Evolutionary conservation across 2,113 vertebrate species (phyloP).

Genomic region (Paratilapia polleni): DNA sequence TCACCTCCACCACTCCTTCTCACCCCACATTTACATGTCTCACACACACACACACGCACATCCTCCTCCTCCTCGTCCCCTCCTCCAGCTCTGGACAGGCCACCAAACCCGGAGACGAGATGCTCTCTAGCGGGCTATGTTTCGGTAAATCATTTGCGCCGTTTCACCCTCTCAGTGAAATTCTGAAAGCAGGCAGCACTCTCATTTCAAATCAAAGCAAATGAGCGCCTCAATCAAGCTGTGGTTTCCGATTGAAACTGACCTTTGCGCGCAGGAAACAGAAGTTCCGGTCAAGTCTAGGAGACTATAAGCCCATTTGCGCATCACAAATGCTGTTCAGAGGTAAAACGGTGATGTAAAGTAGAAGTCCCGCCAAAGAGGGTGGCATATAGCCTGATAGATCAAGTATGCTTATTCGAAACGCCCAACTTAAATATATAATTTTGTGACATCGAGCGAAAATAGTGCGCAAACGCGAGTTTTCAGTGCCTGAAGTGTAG

Average conservation of each 20-base stretch:
- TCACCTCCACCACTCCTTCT: slow-evolving; percentile 10
- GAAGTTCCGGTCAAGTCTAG: slow-evolving; percentile 41
- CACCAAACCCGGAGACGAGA: slow-evolving; percentile 31
- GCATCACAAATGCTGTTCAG: not conserved
- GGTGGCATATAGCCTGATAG: not conserved
- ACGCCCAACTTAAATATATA: not conserved
- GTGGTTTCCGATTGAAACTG: slow-evolving; percentile 44
- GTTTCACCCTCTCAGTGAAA: not conserved
- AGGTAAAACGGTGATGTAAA: not conserved
- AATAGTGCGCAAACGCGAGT: not conserved
- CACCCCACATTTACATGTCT: slow-evolving; percentile 9
- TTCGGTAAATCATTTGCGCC: slow-evolving; percentile 22
- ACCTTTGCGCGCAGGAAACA: slow-evolving; percentile 39
- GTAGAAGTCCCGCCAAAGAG: not conserved
- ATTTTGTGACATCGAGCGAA: not conserved
- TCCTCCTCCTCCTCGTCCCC: slow-evolving; percentile 3
- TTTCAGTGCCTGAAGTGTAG: not conserved
- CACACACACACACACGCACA: not conserved
- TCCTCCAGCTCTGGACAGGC: not conserved
- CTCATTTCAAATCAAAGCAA: slow-evolving; percentile 21
- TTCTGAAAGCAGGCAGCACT: slow-evolving; percentile 6
- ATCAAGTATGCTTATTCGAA: not conserved
- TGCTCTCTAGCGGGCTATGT: slow-evolving; percentile 29
- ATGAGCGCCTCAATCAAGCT: slow-evolving; percentile 19
- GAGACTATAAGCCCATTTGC: not conserved